phyloP scores from a whole-genome alignment of 2,888 invertebrate genomes.

The Gasteruption jaculator region DNA sequence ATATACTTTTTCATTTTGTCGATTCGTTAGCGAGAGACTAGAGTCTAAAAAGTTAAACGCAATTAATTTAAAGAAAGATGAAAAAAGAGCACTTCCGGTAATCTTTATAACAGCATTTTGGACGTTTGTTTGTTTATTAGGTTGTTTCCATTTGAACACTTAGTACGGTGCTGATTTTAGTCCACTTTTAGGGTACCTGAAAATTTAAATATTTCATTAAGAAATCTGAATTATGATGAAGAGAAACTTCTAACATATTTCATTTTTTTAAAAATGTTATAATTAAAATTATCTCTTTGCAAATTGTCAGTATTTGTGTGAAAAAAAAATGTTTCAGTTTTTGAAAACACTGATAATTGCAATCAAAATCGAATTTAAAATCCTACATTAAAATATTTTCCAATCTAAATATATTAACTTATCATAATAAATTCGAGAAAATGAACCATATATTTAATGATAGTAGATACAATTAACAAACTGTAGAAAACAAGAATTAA shows the following conservation, averaged over 20 bases:
- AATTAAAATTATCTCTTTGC: not conserved
- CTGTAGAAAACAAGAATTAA: constrained; percentile 58
- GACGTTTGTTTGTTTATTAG: constrained; percentile 10
- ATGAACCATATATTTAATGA: constrained; percentile 45
- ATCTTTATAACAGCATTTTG: constrained; percentile 28
- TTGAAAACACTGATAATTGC: too few species aligned
- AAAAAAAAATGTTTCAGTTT: too few species aligned
- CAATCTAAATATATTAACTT: constrained; percentile 68
- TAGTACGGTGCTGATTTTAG: constrained; percentile 42
- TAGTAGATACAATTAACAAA: constrained; percentile 46
- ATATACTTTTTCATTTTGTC: constrained; percentile 30
- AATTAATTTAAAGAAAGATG: constrained; percentile 22
- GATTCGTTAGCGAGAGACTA: constrained; percentile 40
- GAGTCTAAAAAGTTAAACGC: constrained; percentile 38
- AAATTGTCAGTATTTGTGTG: too few species aligned
- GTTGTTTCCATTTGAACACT: constrained; percentile 14
- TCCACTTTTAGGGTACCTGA: constrained; percentile 42
- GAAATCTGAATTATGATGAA: not conserved
- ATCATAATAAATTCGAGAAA: constrained; percentile 74
- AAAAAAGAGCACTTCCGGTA: constrained; percentile 42
- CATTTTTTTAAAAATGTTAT: not conserved
- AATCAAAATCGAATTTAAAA: not conserved
- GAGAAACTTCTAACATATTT: too few species aligned
- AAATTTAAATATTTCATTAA: constrained; percentile 17
- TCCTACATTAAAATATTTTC: constrained; percentile 61